Evolutionary conservation across 2,888 invertebrate species (phyloP).

Genomic region (Steinernema carpocapsae): DNA sequence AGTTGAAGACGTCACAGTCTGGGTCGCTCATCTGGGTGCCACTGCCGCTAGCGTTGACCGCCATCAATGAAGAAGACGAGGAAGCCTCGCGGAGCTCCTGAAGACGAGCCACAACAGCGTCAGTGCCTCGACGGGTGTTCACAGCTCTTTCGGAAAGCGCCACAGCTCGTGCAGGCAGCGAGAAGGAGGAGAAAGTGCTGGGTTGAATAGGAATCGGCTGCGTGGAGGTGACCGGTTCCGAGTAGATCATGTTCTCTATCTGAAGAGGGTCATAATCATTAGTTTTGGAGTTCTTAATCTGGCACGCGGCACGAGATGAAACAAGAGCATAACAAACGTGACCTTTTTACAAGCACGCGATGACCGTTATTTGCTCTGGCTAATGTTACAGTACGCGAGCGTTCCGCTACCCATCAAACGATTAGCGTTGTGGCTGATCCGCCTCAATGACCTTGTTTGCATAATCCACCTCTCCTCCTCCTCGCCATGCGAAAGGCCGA

Average conservation of each 20-base stretch:
- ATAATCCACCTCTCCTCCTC: too few relatives aligned
- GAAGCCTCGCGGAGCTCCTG: constrained; percentile 2
- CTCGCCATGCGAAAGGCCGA: too few relatives aligned
- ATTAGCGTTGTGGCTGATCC: constrained; percentile 26
- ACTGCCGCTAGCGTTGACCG: constrained; percentile 4
- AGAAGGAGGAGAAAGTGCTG: neutral
- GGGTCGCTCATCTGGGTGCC: neutral
- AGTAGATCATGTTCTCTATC: constrained; percentile 18
- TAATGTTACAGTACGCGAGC: constrained; percentile 16
- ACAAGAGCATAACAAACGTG: constrained; percentile 16
- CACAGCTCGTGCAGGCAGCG: constrained; percentile 3
- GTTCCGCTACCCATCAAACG: constrained; percentile 30
- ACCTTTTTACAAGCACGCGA: constrained; percentile 13
- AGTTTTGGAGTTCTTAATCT: too few relatives aligned
- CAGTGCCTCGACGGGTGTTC: constrained; percentile 1
- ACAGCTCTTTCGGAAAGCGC: neutral
- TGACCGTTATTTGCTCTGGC: constrained; percentile 14
- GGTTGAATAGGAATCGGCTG: constrained; percentile 14
- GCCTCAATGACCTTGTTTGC: constrained; percentile 32
- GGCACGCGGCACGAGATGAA: too few relatives aligned
- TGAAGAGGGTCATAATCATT: too few relatives aligned
- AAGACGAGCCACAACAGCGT: constrained; percentile 14
- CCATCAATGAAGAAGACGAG: neutral
- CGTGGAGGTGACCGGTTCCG: constrained; percentile 14
- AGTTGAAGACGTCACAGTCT: constrained; percentile 22